Evolutionary conservation across 2,113 vertebrate species (phyloP).

Genomic region (Dicentrarchus labrax): DNA sequence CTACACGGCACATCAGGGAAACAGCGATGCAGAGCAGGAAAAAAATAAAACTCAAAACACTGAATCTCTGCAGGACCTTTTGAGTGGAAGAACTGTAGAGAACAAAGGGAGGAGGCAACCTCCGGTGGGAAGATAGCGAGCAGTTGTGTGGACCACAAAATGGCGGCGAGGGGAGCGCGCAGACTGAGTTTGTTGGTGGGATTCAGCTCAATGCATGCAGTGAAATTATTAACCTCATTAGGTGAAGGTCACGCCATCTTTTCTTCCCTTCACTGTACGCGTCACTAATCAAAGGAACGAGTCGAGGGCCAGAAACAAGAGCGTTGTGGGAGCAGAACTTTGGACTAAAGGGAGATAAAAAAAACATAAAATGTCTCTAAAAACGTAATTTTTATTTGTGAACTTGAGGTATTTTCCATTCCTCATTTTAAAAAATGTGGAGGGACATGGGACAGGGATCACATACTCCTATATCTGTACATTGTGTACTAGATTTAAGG

Average conservation of each 20-base stretch:
- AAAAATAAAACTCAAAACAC: not conserved
- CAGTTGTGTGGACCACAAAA: slow-evolving; percentile 50
- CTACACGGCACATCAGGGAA: not conserved
- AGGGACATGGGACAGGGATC: too few species aligned
- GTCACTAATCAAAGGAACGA: not conserved
- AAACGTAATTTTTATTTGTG: not conserved
- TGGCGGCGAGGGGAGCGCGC: slow-evolving; percentile 7
- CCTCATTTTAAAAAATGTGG: too few species aligned
- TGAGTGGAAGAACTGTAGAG: not conserved
- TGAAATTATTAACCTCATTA: slow-evolving; percentile 71
- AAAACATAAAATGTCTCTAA: not conserved
- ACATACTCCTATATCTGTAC: slow-evolving; percentile 17
- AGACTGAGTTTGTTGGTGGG: slow-evolving; percentile 19
- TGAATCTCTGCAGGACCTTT: not conserved
- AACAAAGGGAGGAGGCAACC: slow-evolving; percentile 20
- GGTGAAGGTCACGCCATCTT: slow-evolving; percentile 47
- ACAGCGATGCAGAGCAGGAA: not conserved
- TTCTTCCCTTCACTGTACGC: slow-evolving; percentile 28
- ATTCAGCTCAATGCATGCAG: slow-evolving; percentile 13
- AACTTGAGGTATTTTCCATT: too few species aligned
- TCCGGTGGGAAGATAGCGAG: not conserved
- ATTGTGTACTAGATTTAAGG: slow-evolving; percentile 38
- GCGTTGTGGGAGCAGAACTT: not conserved
- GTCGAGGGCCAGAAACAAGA: not conserved
- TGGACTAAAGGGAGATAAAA: not conserved